Percentiles rank a stretch among this genome's conserved stretches.
Conservation (phyloP, 2,113 vertebrate species). For the Pelusios castaneus region DNA sequence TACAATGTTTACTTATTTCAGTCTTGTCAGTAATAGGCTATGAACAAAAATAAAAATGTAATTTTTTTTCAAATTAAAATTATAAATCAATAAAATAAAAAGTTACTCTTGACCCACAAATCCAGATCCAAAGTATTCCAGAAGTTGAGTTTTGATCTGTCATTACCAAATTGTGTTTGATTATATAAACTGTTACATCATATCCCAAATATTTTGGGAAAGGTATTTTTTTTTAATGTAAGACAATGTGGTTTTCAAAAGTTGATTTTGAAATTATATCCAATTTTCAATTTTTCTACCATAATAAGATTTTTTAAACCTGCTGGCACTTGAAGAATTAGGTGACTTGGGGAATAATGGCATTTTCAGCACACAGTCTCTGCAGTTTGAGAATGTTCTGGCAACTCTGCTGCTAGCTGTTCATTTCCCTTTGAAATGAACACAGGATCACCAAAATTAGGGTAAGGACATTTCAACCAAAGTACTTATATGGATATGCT, state of each 20-base stretch:
- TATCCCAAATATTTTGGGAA: not conserved
- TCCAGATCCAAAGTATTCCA: not conserved
- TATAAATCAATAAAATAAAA: not conserved
- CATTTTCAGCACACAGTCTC: not conserved
- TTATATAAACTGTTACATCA: not conserved
- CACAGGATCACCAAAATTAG: not conserved
- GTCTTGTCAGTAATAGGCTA: not conserved
- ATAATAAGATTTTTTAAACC: not conserved
- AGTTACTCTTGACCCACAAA: not conserved
- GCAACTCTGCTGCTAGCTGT: slow-evolving; percentile 8
- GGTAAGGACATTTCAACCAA: not conserved
- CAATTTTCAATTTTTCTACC: not conserved
- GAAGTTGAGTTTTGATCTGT: not conserved
- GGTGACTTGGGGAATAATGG: not conserved
- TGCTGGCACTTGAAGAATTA: not conserved
- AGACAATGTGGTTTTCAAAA: not conserved
- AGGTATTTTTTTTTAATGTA: not conserved
- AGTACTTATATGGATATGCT: not conserved
- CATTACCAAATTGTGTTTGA: not conserved
- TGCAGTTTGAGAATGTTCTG: not conserved
- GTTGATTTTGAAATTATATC: not conserved
- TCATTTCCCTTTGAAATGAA: not conserved
- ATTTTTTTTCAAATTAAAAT: not conserved
- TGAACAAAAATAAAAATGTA: not conserved
- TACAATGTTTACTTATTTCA: not conserved